phyloP scores from a whole-genome alignment of 2,113 vertebrate genomes.

The Anthoscopus minutus region DNA sequence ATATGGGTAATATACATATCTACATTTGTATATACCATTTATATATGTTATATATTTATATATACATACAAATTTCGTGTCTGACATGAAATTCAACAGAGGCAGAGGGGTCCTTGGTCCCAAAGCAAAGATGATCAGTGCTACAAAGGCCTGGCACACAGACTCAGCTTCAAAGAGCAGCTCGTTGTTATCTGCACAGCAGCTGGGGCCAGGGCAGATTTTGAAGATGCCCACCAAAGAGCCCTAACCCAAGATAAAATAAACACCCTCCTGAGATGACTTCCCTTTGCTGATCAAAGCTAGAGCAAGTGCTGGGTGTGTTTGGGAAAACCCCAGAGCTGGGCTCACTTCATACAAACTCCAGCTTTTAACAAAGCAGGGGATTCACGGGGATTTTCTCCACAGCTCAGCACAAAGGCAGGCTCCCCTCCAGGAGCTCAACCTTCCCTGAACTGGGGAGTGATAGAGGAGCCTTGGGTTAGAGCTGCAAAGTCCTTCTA shows the following conservation, averaged over 20 bases:
- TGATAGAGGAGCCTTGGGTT: background rate
- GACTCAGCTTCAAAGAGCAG: constrained; percentile 3
- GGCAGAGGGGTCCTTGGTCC: background rate
- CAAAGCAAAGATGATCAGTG: background rate
- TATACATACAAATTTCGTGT: no score
- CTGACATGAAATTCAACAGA: background rate
- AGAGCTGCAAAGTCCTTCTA: background rate
- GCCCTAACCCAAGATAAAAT: background rate
- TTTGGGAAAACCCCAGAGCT: background rate
- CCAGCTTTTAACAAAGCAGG: background rate
- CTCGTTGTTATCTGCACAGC: background rate
- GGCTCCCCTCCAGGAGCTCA: background rate
- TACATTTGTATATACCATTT: no score
- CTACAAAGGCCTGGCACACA: background rate
- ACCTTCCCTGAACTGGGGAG: background rate
- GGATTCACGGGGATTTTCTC: background rate
- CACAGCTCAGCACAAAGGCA: background rate
- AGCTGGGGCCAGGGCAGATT: background rate
- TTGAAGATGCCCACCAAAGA: background rate
- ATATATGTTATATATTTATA: no score
- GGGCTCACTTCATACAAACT: fast-evolving
- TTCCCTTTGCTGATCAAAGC: background rate
- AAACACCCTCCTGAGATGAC: background rate
- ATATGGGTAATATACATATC: no score
- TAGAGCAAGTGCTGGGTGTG: background rate